Conservation (phyloP, 1,140 invertebrate species). For the Zaprionus africanus region DNA sequence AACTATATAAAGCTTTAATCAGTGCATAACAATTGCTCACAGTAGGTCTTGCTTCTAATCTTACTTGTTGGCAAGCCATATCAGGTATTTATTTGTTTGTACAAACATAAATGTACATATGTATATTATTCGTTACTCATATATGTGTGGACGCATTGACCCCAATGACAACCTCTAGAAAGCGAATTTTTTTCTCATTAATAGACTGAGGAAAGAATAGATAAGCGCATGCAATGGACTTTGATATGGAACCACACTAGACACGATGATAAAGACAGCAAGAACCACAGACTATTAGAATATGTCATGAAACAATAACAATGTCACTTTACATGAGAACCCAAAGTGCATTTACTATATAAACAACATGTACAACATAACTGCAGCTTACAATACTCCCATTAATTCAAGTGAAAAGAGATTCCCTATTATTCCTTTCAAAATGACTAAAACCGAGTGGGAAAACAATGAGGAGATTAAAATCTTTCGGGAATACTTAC, state of each 20-base stretch:
- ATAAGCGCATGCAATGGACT: neutral
- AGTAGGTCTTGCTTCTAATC: neutral
- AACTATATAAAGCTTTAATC: neutral
- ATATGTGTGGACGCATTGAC: neutral
- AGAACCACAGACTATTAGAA: neutral
- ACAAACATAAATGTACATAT: neutral
- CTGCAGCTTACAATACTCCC: neutral
- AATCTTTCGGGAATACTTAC: constrained; percentile 92
- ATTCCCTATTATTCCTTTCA: neutral
- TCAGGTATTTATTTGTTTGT: no score
- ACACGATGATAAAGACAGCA: neutral
- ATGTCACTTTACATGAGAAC: neutral
- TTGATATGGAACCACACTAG: neutral
- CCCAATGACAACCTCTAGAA: neutral
- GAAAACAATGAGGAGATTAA: constrained; percentile 88
- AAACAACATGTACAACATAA: neutral
- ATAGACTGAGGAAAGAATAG: neutral
- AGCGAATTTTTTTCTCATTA: neutral
- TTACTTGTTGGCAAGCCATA: neutral
- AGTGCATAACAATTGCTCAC: neutral
- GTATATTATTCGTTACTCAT: neutral
- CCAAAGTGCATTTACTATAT: neutral
- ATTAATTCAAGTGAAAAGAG: neutral
- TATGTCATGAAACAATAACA: neutral
- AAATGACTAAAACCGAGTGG: constrained; percentile 65